These are phyloP conservation scores for Myzus persicae DNA, from an alignment of 1,140 invertebrate genomes.

Conservation along the genomic window DNA sequence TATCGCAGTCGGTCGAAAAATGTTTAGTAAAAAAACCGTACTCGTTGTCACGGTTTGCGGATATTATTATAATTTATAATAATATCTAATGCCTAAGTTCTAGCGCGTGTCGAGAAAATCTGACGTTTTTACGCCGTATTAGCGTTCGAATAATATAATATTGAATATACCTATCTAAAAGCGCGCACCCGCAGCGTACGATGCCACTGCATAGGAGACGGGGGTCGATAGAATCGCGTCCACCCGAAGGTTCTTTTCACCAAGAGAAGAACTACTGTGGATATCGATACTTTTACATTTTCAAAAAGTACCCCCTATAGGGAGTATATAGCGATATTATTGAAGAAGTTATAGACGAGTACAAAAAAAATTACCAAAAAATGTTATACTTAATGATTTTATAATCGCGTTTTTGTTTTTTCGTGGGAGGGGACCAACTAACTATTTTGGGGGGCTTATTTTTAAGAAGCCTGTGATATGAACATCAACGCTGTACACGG, in stretches of 20 bases:
- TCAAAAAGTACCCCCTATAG: no score
- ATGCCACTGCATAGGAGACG: no score
- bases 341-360: not conserved
- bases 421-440: no score
- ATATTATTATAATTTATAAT: not conserved
- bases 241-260: not conserved
- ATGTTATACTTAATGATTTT: no score
- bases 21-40: constrained; percentile 3
- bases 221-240: no score
- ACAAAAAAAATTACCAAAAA: no score
- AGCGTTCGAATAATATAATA: not conserved
- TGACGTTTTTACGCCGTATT: not conserved
- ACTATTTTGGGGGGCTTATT: not conserved
- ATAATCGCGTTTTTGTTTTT: no score
- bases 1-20: not conserved
- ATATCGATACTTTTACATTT: not conserved
- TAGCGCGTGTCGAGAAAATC: not conserved
- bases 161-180: not conserved
- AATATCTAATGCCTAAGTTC: not conserved
- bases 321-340: not conserved
- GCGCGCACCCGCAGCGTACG: no score
- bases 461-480: not conserved
- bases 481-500: not conserved
- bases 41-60: not conserved
- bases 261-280: no score